These are phyloP conservation scores for Ochlodes sylvanus DNA, from an alignment of 2,888 invertebrate species.

Conservation along the genomic window DNA sequence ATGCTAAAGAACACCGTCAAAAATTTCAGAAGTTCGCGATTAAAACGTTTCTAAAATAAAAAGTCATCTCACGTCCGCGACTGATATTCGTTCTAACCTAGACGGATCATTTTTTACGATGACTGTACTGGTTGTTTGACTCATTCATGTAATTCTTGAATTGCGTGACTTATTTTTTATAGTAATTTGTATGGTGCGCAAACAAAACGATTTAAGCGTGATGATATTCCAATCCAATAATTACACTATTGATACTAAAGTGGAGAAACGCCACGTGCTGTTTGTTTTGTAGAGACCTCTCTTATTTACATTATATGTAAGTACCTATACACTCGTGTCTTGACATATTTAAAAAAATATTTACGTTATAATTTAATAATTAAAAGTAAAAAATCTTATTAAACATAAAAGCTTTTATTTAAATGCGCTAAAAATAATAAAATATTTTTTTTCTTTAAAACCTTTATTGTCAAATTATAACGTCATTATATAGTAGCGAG, in stretches of 20 bases:
- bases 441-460: no score
- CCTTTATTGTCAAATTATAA: no score
- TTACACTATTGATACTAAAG: conserved; percentile 62
- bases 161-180: conserved; percentile 76
- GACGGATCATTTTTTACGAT: conserved; percentile 74
- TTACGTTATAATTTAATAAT: no score
- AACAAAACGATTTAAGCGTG: conserved; percentile 62
- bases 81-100: conserved; percentile 52
- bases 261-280: conserved; percentile 62
- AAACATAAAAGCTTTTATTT: no score
- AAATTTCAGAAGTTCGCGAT: conserved; percentile 69
- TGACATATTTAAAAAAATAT: no score
- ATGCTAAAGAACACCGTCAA: conserved; percentile 57
- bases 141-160: conserved; percentile 76
- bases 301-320: not conserved
- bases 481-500: no score
- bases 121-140: conserved; percentile 66
- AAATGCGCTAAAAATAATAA: no score
- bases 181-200: conserved; percentile 46
- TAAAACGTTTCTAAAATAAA: conserved; percentile 68
- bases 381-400: no score
- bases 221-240: conserved; percentile 72
- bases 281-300: conserved; percentile 17
- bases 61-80: conserved; percentile 58
- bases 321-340: no score